These are phyloP conservation scores for Pterostichus madidus DNA, from an alignment of 2,888 invertebrate species.

Conservation along the genomic window DNA sequence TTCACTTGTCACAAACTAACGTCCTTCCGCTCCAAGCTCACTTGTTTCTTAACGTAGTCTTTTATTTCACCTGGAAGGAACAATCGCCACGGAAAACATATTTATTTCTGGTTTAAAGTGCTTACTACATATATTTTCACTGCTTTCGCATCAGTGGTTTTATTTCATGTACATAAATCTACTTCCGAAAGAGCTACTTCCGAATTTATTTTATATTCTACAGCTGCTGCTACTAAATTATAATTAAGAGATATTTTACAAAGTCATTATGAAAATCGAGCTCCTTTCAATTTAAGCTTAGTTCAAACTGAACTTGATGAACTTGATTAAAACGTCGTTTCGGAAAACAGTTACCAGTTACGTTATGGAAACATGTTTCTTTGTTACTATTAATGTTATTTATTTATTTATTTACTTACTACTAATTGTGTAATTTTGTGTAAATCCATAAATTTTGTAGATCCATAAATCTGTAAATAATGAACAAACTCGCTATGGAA, in stretches of 20 bases:
- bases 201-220: not conserved
- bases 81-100: slow-evolving; percentile 22
- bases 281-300: not conserved
- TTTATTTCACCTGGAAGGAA: slow-evolving; percentile 50
- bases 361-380: no score
- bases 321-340: no score
- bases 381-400: no score
- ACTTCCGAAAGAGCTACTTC: not conserved
- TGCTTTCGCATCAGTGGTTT: not conserved
- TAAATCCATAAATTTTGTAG: no score
- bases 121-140: slow-evolving; percentile 14
- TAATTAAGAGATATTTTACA: not conserved
- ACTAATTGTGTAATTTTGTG: no score
- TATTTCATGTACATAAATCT: not conserved
- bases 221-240: not conserved
- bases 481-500: no score
- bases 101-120: slow-evolving; percentile 29
- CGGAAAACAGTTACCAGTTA: no score
- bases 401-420: no score
- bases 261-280: not conserved
- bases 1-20: slow-evolving; percentile 32
- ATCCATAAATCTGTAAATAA: no score
- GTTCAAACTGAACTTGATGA: no score
- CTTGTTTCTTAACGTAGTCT: not conserved
- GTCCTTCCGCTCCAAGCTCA: slow-evolving; percentile 1